Base-by-base conservation (phyloP, 2,113 vertebrate species). In the Callithrix jacchus region DNA sequence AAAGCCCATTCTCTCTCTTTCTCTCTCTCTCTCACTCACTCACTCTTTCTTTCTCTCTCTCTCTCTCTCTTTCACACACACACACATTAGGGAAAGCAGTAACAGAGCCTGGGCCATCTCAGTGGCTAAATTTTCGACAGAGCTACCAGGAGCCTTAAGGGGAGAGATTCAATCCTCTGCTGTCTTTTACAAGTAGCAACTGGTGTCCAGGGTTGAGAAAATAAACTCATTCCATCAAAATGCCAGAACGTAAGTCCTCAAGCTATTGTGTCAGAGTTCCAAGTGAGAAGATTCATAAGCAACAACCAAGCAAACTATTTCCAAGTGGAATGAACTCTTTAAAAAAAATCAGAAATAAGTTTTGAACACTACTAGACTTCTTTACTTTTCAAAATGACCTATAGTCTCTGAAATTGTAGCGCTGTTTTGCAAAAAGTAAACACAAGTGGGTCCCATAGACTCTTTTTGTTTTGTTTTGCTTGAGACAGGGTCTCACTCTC, bases 151-250 rank as follows among this genome's bases (percentile, higher is more conserved):
- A 90, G 18, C 14, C 89, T 70, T 37, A 70, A 73, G 40, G 58
- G 35, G n/a, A 81, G 87, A 93, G 30, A 92, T 37, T 79, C 42
- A 61, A 56, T 61, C 73, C 61, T 73, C 61, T 64, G 30, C 77
- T 87, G 71, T 91, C 94, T 97, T 89, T 91, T 87, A 35, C 54
- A 91, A 88, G 87, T 27, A 56, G 42, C 61, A 91, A 73, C 88
- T 89, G 35, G n/a, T 71, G 47, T 92, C 86, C 88, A 49, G 93
- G 56, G 45, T 87, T 30, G 30, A 96, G 94, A 95, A 96, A 96
- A 97, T 91, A 94, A 97, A 95, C 18, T 37, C 68, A 66, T 89
- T 97, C 95, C 95, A 96, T 97, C 94, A 97, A 97, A 94, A 95
- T 97, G 92, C 77, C 87, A 93, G 37, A 88, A 96, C 42, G 32